Percentiles rank a stretch among this genome's conserved stretches.
Evolutionary conservation across 1,140 invertebrate species (phyloP).

Genomic region (Metopolophium dirhodum): DNA sequence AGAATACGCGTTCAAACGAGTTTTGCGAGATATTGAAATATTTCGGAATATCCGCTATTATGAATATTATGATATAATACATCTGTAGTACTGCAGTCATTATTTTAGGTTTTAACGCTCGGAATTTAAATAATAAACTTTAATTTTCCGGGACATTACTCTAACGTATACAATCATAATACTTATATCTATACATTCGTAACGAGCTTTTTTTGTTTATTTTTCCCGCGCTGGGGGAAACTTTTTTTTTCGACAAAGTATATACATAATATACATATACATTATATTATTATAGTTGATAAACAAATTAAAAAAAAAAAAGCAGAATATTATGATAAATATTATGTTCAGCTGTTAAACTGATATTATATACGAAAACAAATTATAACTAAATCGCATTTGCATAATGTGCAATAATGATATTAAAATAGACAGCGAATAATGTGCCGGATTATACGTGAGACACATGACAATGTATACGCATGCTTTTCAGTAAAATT

Average conservation of each 20-base stretch:
- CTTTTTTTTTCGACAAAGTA: not conserved
- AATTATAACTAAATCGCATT: not conserved
- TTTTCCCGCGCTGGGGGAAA: not conserved
- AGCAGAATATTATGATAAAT: not conserved
- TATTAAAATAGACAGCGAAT: conserved; percentile 21
- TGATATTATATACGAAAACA: not conserved
- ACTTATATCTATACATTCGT: not conserved
- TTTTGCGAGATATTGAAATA: conserved; percentile 17
- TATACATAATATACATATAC: no score
- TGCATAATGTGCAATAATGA: conserved; percentile 7
- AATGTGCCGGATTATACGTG: not conserved
- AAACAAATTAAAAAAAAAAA: not conserved
- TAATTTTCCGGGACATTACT: conserved; percentile 6
- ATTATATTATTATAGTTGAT: not conserved
- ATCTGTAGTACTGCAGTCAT: not conserved
- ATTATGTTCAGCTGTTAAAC: not conserved
- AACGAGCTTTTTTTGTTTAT: not conserved
- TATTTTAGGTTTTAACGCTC: not conserved
- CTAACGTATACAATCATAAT: not conserved
- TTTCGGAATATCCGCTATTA: not conserved
- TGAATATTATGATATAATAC: not conserved
- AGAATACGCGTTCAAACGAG: not conserved
- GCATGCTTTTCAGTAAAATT: not conserved
- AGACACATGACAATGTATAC: not conserved
- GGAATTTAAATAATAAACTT: not conserved